Evolutionary conservation across 2,888 invertebrate genomes (phyloP).

Genomic region (Melinopterus prodromus): DNA sequence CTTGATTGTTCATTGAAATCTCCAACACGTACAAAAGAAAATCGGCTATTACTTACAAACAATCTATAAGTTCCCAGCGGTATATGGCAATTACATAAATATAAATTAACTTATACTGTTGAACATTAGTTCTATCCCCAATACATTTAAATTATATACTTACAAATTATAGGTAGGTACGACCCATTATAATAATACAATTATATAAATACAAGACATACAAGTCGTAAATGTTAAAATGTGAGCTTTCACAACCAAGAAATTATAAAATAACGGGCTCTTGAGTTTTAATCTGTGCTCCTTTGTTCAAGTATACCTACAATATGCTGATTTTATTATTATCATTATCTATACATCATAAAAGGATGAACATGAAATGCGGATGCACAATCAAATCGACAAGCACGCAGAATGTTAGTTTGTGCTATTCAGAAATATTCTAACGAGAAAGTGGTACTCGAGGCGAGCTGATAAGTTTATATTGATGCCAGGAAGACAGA

Average conservation of each 20-base stretch:
- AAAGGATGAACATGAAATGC: background rate
- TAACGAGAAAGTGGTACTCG: background rate
- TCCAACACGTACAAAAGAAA: background rate
- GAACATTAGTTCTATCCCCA: background rate
- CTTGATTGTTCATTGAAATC: constrained; percentile 4
- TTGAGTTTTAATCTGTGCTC: too few relatives aligned
- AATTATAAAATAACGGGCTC: too few relatives aligned
- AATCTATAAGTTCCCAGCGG: background rate
- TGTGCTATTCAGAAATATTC: background rate
- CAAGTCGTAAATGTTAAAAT: too few relatives aligned
- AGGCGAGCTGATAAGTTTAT: background rate
- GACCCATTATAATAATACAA: too few relatives aligned
- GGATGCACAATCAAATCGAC: too few relatives aligned
- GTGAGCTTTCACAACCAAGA: too few relatives aligned
- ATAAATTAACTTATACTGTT: background rate
- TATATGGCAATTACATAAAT: background rate
- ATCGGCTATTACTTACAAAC: background rate
- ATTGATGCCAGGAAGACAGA: background rate
- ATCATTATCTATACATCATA: background rate
- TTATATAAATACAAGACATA: too few relatives aligned
- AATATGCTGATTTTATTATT: too few relatives aligned
- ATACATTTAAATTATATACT: too few relatives aligned
- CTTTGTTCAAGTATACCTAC: too few relatives aligned
- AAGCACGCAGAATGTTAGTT: too few relatives aligned
- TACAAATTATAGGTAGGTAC: too few relatives aligned